Conservation (phyloP, 2,113 vertebrate genomes). For the Hymenochirus boettgeri region DNA sequence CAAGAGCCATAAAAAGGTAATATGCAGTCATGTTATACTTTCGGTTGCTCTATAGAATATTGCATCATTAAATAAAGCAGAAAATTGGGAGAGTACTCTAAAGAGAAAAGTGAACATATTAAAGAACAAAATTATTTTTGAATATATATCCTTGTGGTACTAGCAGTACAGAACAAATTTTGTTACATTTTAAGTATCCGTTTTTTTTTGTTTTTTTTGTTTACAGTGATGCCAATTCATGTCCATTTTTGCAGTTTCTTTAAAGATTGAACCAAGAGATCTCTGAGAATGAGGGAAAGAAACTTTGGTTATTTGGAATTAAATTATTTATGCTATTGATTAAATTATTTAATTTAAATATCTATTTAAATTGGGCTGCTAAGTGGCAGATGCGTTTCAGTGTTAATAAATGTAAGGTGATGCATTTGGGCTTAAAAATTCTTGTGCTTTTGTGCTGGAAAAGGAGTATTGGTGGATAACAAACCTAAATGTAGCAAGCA, state of each 20-base stretch:
- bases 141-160: slow-evolving; percentile 3
- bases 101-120: background rate
- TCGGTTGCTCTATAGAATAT: background rate
- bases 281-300: background rate
- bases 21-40: background rate
- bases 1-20: background rate
- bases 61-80: slow-evolving; percentile 6
- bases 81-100: background rate
- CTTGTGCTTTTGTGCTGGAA: too few species aligned
- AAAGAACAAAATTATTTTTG: slow-evolving; percentile 2
- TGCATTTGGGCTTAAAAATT: too few species aligned
- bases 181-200: background rate
- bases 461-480: too few species aligned
- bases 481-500: too few species aligned
- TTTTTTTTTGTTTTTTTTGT: slow-evolving; percentile 6
- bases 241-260: slow-evolving; percentile 4
- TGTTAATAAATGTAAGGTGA: too few species aligned
- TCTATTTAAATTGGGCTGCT: too few species aligned
- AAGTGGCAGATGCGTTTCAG: too few species aligned
- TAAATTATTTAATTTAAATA: too few species aligned
- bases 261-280: background rate
- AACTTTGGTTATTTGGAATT: background rate
- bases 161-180: background rate
- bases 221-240: background rate
- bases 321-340: too few species aligned